phyloP scores from a whole-genome alignment of 2,797 vertebrate genomes.

The Epinephelus coioides region DNA sequence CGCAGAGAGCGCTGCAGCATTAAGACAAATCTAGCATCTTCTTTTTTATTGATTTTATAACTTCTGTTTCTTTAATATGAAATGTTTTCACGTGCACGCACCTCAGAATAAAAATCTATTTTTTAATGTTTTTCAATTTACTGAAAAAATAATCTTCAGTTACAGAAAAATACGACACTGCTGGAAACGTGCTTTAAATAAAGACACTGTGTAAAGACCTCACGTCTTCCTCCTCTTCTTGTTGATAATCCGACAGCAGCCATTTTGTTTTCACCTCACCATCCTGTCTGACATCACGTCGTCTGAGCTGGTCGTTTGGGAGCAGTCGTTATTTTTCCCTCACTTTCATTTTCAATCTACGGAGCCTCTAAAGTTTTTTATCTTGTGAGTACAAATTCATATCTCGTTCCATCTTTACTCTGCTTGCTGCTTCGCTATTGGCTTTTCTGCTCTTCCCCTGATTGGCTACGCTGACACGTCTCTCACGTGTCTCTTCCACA shows the following conservation, averaged over 20 bases:
- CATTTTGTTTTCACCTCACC: neutral
- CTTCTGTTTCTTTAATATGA: constrained; percentile 27
- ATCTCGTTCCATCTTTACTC: too few species aligned
- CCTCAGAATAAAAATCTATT: constrained; percentile 15
- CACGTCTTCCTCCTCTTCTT: neutral
- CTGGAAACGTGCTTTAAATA: constrained; percentile 27
- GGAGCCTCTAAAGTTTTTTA: too few species aligned
- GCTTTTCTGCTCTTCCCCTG: too few species aligned
- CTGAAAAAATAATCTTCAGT: neutral
- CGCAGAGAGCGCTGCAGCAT: neutral
- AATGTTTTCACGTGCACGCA: constrained; percentile 27
- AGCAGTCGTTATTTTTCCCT: neutral
- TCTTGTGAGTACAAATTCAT: too few species aligned
- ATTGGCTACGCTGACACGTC: too few species aligned
- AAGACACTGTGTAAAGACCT: constrained; percentile 9
- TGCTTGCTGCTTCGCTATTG: too few species aligned
- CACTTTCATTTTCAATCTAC: too few species aligned
- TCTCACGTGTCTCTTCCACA: too few species aligned
- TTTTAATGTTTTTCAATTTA: constrained; percentile 28
- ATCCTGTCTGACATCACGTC: neutral
- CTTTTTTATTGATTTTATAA: constrained; percentile 44
- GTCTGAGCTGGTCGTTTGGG: neutral
- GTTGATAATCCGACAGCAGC: neutral
- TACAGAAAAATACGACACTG: neutral
- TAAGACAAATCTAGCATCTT: constrained; percentile 23